Evolutionary conservation across 2,113 vertebrate genomes (phyloP).

Genomic region (Alethe diademata): DNA sequence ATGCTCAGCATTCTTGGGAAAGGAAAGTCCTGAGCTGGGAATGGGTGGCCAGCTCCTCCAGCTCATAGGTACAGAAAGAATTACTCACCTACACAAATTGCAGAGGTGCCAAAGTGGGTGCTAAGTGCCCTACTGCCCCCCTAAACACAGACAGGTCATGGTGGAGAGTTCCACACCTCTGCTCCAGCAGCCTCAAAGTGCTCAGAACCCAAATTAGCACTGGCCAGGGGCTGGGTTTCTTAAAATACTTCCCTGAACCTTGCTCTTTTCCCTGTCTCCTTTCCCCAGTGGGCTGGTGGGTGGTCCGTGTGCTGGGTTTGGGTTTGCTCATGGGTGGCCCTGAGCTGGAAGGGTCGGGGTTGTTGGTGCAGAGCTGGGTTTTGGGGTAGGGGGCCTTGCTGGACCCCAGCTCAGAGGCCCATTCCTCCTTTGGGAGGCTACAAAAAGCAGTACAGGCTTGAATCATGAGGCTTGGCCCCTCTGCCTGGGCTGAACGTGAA

Average conservation of each 20-base stretch:
- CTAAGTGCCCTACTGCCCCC: neutral
- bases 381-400: accelerated
- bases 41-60: neutral
- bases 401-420: neutral
- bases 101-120: neutral
- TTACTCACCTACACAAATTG: accelerated
- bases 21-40: neutral
- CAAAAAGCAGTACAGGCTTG: neutral
- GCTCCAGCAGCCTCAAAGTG: neutral
- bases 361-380: neutral
- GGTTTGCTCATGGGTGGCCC: neutral
- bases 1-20: neutral
- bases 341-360: neutral
- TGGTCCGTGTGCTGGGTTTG: neutral
- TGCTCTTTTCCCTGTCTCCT: neutral
- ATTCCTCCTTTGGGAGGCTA: neutral
- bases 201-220: neutral
- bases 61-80: neutral
- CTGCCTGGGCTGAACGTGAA: neutral
- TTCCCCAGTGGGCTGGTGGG: neutral
- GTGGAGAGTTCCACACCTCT: neutral
- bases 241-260: neutral
- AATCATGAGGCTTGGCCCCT: neutral
- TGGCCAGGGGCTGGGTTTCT: neutral
- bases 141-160: neutral